Evolutionary conservation across 2,113 vertebrate species (phyloP).

Genomic region (Rhinichthys klamathensis): DNA sequence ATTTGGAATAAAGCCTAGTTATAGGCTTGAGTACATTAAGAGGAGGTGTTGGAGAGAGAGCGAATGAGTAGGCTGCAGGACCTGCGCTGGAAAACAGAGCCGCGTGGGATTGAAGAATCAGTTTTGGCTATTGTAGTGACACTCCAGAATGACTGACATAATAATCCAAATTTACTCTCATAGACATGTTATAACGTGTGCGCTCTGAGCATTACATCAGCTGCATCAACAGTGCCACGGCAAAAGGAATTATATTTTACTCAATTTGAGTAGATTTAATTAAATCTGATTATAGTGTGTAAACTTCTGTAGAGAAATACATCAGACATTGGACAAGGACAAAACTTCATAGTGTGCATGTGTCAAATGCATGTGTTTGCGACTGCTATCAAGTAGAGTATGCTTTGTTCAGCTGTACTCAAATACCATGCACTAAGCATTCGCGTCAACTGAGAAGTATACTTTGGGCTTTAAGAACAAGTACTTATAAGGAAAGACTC

Average conservation of each 20-base stretch:
- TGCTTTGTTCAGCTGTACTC: too few species aligned
- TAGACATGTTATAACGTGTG: background rate
- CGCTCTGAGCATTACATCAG: background rate
- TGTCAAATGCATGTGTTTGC: too few species aligned
- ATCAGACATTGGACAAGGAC: too few species aligned
- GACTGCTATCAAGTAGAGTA: too few species aligned
- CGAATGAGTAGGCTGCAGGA: conserved; percentile 18
- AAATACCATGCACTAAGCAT: too few species aligned
- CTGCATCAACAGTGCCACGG: background rate
- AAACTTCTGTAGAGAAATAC: too few species aligned
- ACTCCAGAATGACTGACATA: conserved; percentile 22
- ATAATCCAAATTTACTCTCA: conserved; percentile 5
- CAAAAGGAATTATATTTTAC: background rate
- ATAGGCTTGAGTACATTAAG: conserved; percentile 25
- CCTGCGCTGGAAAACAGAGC: background rate
- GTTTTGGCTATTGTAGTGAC: conserved; percentile 30
- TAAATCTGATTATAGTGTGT: background rate
- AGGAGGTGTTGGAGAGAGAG: conserved; percentile 27
- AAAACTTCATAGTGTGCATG: too few species aligned
- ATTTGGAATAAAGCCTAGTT: conserved; percentile 29
- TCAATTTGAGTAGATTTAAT: background rate
- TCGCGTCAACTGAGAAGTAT: too few species aligned
- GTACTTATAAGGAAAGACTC: too few species aligned
- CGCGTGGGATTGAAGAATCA: conserved; percentile 7
- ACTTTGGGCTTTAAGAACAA: too few species aligned